Evolutionary conservation across 2,888 invertebrate genomes (phyloP), one percentile per base, ranked within the genome.

Genomic region (Capitulum mitella): DNA sequence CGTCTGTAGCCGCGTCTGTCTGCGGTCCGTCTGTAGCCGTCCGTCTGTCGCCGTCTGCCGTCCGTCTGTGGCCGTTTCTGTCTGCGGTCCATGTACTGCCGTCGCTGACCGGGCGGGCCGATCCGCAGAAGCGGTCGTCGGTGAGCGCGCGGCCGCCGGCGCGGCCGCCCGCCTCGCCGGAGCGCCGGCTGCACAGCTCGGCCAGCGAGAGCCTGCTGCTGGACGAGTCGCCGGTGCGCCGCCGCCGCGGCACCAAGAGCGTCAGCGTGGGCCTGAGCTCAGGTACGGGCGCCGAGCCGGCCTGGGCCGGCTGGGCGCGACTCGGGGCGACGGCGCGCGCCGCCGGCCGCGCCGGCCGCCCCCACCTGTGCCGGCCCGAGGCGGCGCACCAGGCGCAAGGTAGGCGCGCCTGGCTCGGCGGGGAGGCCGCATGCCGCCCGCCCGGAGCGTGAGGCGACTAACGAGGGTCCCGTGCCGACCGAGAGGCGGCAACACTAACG

Each of bases 221-320:
- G 26, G 37, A 70, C 26, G 70, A 40, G 22, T 70, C 70, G 37
- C 70, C 70, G 70, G 37, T 40, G 70, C 70, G 70, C 22, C 37
- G 70, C 6, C 70, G 70, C 8, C 70, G 70, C 70, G 40, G 37
- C 70, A 70, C 37, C 40, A 19, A 34, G 22, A 70, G 37, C 70
- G 70, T 70, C 40, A 22, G 70, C 70, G 70, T 3, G 37, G 37
- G 14, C 22, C 70, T 70, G 70, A 1, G 26, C 26, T 16, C 70
- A 26, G 64, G 64, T 64, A 61, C 58, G 58, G 29, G 22, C 22
- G 58, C n/a, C 29, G 58, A n/a, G n/a, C n/a, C n/a, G n/a, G n/a
- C n/a, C 58, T 58, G 58, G 58, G 58, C 70, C 37, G 70, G 40
- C 40, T 70, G 70, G 40, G 40, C 40, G 26, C 70, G 70, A 26